These are phyloP conservation scores for Parauchenoglanis ngamensis DNA, from an alignment of 2,797 vertebrate genomes.

Conservation along the genomic window DNA sequence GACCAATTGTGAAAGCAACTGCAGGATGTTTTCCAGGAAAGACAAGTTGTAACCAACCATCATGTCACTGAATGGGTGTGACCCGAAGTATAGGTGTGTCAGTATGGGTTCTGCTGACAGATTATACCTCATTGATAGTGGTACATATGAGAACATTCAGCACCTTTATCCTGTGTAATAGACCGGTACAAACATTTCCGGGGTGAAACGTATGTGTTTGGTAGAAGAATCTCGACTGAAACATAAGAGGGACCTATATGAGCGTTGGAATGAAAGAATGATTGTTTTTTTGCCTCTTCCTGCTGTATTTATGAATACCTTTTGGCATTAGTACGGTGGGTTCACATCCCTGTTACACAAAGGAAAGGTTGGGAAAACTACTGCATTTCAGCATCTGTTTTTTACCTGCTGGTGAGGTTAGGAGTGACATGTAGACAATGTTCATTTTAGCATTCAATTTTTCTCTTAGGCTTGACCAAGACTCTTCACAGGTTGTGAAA, in stretches of 20 bases:
- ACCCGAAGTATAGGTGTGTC: constrained; percentile 24
- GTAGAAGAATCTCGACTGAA: constrained; percentile 14
- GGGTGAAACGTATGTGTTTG: not conserved
- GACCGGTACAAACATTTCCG: not conserved
- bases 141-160: constrained; percentile 2
- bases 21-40: constrained; percentile 21
- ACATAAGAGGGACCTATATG: constrained; percentile 19
- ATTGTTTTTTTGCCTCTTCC: not conserved
- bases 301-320: constrained; percentile 22
- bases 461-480: constrained; percentile 23
- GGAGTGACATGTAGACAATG: constrained; percentile 22
- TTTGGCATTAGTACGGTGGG: constrained; percentile 8
- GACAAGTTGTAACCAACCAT: constrained; percentile 17
- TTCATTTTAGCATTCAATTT: constrained; percentile 33
- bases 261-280: not conserved
- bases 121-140: not conserved
- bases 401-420: constrained; percentile 24
- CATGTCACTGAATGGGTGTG: constrained; percentile 1
- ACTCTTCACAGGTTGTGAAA: constrained; percentile 27
- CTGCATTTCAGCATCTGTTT: constrained; percentile 5
- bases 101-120: not conserved
- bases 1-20: not conserved
- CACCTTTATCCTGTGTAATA: not conserved
- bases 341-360: constrained; percentile 12
- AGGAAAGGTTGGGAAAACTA: not conserved